phyloP scores from a whole-genome alignment of 2,797 vertebrate species.

The Etheostoma nigrum region DNA sequence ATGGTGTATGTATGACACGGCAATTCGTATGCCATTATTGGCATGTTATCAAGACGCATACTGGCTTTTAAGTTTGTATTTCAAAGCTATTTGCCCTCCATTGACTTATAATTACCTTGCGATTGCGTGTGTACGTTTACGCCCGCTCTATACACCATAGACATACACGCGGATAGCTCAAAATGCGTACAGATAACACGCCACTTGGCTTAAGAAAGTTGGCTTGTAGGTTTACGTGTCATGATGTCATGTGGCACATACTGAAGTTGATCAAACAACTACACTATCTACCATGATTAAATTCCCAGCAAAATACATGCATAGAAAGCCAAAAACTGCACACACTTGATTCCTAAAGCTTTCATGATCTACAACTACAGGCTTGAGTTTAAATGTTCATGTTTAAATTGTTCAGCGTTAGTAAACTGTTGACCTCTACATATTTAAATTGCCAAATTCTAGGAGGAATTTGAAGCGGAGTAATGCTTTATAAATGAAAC shows the following conservation, averaged over 20 bases:
- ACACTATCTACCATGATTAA: not conserved
- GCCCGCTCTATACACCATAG: too few relatives aligned
- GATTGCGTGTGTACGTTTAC: too few relatives aligned
- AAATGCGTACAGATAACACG: too few relatives aligned
- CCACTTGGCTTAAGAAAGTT: too few relatives aligned
- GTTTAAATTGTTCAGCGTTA: slow-evolving; percentile 27
- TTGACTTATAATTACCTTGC: too few relatives aligned
- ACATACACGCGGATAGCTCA: too few relatives aligned
- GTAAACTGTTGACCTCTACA: slow-evolving; percentile 44
- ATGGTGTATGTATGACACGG: too few relatives aligned
- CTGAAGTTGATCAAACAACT: slow-evolving; percentile 11
- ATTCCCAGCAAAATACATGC: not conserved
- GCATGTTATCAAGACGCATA: too few relatives aligned
- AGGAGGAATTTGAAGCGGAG: slow-evolving; percentile 9
- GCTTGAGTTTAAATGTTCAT: slow-evolving; percentile 29
- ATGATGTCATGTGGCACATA: not conserved
- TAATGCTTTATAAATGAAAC: slow-evolving; percentile 33
- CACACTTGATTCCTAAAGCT: slow-evolving; percentile 13
- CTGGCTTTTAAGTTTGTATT: too few relatives aligned
- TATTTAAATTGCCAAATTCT: slow-evolving; percentile 42
- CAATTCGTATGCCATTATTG: too few relatives aligned
- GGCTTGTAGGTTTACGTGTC: too few relatives aligned
- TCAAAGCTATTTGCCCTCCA: too few relatives aligned
- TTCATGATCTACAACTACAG: slow-evolving; percentile 33
- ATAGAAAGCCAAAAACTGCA: slow-evolving; percentile 10